A percentile compares a stretch with the other conserved stretches of the same genome.
phyloP scores from a whole-genome alignment of 2,888 invertebrate species.

The Selenia dentaria region DNA sequence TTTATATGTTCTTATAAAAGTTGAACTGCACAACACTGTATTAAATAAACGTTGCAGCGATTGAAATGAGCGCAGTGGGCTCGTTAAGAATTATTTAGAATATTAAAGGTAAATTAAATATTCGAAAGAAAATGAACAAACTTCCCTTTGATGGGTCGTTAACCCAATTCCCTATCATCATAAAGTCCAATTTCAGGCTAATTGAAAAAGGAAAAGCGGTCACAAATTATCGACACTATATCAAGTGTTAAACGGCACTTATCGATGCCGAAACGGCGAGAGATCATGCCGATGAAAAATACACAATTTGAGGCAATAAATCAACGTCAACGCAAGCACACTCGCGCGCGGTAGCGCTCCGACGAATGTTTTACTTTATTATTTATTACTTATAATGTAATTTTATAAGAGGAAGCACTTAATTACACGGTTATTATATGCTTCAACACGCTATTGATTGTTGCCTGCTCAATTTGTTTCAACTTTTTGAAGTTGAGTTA shows the following conservation, averaged over 20 bases:
- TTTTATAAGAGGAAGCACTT: slow-evolving; percentile 60
- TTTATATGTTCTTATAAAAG: too few relatives aligned
- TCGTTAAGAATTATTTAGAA: slow-evolving; percentile 41
- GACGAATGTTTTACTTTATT: slow-evolving; percentile 66
- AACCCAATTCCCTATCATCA: slow-evolving; percentile 58
- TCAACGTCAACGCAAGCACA: slow-evolving; percentile 60
- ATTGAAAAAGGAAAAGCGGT: slow-evolving; percentile 79
- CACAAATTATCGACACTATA: slow-evolving; percentile 83
- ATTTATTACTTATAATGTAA: slow-evolving; percentile 71
- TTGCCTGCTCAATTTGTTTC: slow-evolving; percentile 28
- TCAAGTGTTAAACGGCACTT: slow-evolving; percentile 84
- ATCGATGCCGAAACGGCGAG: slow-evolving; percentile 77
- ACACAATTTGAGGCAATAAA: slow-evolving; percentile 82
- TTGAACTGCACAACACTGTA: too few relatives aligned
- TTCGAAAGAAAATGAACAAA: slow-evolving; percentile 47
- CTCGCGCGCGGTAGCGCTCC: slow-evolving; percentile 59
- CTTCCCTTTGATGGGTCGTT: slow-evolving; percentile 49
- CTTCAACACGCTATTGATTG: slow-evolving; percentile 37
- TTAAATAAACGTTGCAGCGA: too few relatives aligned
- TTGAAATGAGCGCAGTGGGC: slow-evolving; percentile 30
- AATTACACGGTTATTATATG: slow-evolving; percentile 55
- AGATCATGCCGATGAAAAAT: slow-evolving; percentile 77
- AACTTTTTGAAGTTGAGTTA: slow-evolving; percentile 10
- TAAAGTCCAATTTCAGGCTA: slow-evolving; percentile 74
- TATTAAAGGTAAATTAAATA: slow-evolving; percentile 45